phyloP scores from a whole-genome alignment of 2,888 invertebrate genomes.

The Spatulosminthurus flaviceps region DNA sequence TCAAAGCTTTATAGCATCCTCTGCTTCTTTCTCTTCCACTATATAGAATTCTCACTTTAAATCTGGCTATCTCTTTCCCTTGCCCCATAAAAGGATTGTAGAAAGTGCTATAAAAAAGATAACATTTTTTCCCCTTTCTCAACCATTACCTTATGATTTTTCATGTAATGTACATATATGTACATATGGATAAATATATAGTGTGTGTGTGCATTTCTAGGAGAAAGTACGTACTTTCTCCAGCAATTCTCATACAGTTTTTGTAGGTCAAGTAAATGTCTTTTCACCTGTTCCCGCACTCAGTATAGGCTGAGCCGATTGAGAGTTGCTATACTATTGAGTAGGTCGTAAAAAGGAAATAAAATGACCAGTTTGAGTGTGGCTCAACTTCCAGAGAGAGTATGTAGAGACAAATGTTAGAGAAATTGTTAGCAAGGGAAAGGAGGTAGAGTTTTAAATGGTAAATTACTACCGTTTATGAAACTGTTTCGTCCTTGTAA shows the following conservation, averaged over 20 bases:
- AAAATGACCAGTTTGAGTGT: background rate
- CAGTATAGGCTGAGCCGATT: background rate
- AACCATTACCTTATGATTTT: background rate
- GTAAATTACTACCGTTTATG: background rate
- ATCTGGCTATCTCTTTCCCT: conserved; percentile 38
- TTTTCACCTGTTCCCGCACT: conserved; percentile 12
- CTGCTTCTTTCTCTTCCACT: no score
- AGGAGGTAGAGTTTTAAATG: background rate
- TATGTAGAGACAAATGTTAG: background rate
- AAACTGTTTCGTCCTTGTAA: background rate
- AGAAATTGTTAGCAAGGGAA: background rate
- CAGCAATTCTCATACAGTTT: no score
- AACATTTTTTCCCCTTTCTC: conserved; percentile 5
- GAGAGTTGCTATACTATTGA: background rate
- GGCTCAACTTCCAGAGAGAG: no score
- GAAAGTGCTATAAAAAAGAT: conserved; percentile 41
- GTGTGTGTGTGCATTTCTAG: no score
- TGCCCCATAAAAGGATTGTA: conserved; percentile 37
- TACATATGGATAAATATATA: no score
- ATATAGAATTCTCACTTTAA: conserved; percentile 43
- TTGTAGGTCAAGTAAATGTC: background rate
- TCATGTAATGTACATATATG: background rate
- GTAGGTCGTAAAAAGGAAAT: conserved; percentile 2
- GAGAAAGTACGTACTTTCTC: no score
- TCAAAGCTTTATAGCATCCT: conserved; percentile 40